Evolutionary conservation across 1,140 invertebrate species (phyloP).

Genomic region (Psix sp.): DNA sequence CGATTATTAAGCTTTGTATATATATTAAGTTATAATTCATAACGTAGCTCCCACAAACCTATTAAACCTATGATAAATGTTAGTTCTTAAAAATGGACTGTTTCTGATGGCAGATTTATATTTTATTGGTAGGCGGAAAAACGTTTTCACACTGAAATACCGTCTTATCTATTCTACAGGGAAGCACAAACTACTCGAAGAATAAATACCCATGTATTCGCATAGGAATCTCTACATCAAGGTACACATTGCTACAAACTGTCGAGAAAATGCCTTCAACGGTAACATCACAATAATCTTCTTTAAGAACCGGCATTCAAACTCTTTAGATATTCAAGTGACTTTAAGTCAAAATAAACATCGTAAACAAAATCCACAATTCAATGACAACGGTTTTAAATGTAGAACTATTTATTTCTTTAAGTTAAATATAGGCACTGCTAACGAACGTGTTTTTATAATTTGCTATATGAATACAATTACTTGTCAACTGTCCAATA

Average conservation of each 20-base stretch:
- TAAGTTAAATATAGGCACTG: too few species aligned
- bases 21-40: too few species aligned
- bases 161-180: conserved; percentile 30
- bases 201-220: conserved; percentile 29
- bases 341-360: conserved; percentile 42
- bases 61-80: conserved; percentile 5
- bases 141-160: conserved; percentile 27
- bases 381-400: conserved; percentile 23
- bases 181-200: conserved; percentile 16
- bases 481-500: too few species aligned
- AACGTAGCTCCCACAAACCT: background rate
- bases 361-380: conserved; percentile 34
- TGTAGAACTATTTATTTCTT: too few species aligned
- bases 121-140: conserved; percentile 30
- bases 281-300: conserved; percentile 42
- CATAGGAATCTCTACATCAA: conserved; percentile 38
- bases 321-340: conserved; percentile 41
- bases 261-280: conserved; percentile 34
- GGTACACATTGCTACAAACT: conserved; percentile 25
- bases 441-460: too few species aligned
- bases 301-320: conserved; percentile 40
- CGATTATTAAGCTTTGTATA: too few species aligned
- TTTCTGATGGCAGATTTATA: conserved; percentile 18
- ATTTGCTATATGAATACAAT: too few species aligned
- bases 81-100: background rate